Base-by-base conservation (phyloP, 2,797 vertebrate genomes). In the Hyperoplus lanceolatus region DNA sequence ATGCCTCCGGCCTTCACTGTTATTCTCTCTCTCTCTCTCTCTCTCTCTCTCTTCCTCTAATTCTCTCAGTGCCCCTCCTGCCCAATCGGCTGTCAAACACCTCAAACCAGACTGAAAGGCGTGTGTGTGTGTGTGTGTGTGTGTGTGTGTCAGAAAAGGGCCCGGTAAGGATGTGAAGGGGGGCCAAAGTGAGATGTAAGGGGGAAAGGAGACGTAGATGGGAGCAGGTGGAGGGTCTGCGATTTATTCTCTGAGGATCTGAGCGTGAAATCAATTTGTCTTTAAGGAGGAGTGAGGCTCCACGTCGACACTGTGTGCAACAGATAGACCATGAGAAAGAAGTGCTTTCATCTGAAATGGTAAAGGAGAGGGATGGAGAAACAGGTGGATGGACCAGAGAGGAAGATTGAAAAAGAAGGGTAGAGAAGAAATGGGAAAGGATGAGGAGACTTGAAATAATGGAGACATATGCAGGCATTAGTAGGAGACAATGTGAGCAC, bases 211-310 rank as follows among this genome's bases (percentile, higher is more conserved):
- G 48, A 49, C 6, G 3, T 54, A 56, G 76, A 41, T 61, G 70
- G 50, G 56, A 86, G 65, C 84, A 89, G 86, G 82, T 90, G 90
- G 71, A 82, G 69, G 64, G 67, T 72, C 72, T 81, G 73, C 64
- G 75, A 84, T 90, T 86, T 84, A 91, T 81, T 68, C 77, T 77
- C 61, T 18, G 75, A 79, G 80, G 83, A 83, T 79, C 77, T 88
- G 77, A 84, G 83, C 68, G 16, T 87, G 84, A 92, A 92, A 92
- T 91, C 86, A 87, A 84, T 93, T 87, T 87, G 77, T 83, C 80
- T 88, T 87, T 84, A 82, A 89, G 77, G 67, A 80, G 64, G 89
- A 77, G 86, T 73, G 75, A 79, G 75, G 77, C 71, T 71, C 79
- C 60, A 67, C 48, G 42, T 66, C 78, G 73, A n/a, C 48, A 61